Percentiles rank a stretch among this genome's conserved stretches.
Evolutionary conservation across 2,113 vertebrate species (phyloP).

Genomic region (Pseudopipra pipra): DNA sequence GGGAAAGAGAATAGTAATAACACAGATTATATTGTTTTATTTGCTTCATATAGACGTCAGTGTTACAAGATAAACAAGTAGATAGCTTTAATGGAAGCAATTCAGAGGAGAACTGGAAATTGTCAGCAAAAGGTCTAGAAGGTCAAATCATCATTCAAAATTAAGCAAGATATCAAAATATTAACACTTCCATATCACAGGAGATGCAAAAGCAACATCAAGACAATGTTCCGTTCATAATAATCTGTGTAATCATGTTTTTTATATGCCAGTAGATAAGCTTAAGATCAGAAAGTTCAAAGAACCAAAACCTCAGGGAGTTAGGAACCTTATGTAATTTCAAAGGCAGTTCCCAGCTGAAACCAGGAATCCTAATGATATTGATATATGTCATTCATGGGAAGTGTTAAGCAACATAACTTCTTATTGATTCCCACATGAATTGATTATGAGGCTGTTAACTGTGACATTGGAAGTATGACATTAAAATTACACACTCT

Average conservation of each 20-base stretch:
- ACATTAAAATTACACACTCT: background rate
- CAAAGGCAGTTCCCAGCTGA: background rate
- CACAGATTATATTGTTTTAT: background rate
- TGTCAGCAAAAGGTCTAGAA: background rate
- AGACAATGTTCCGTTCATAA: background rate
- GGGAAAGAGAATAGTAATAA: background rate
- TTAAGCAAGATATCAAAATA: background rate
- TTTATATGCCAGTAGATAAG: background rate
- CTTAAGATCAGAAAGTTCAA: background rate
- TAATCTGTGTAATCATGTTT: background rate
- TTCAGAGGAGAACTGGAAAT: background rate
- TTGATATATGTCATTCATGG: fast-evolving
- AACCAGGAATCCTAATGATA: background rate
- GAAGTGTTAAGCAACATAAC: background rate
- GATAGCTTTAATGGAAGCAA: background rate
- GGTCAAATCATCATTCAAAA: background rate
- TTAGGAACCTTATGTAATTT: background rate
- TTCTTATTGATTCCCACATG: background rate
- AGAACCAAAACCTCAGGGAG: background rate
- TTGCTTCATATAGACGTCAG: background rate
- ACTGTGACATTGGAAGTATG: background rate
- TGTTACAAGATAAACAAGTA: background rate
- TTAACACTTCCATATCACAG: background rate
- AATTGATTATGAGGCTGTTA: background rate
- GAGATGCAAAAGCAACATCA: background rate